Percentiles rank a stretch among this genome's conserved stretches.
Conservation (phyloP, 2,797 vertebrate species). For the Chanos chanos region DNA sequence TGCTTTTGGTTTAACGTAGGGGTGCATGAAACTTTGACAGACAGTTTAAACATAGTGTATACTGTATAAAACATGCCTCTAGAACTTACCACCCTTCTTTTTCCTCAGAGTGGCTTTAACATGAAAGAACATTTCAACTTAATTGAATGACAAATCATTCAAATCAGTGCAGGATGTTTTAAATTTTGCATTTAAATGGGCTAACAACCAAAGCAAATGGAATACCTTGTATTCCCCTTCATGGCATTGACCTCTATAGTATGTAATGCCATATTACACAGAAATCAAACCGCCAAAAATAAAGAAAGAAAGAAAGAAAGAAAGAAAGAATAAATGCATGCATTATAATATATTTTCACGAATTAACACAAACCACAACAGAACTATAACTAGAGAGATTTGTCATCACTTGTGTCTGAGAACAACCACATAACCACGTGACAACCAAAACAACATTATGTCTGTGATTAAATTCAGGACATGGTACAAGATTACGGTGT, state of each 20-base stretch:
- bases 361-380: no score
- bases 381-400: no score
- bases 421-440: no score
- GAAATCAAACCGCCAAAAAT: slow-evolving; percentile 14
- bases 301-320: no score
- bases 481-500: no score
- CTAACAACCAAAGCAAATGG: slow-evolving; percentile 27
- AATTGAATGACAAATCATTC: slow-evolving; percentile 37
- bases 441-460: no score
- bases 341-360: no score
- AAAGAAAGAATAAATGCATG: no score
- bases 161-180: slow-evolving; percentile 26
- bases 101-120: slow-evolving; percentile 89
- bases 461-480: no score
- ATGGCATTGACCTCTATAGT: slow-evolving; percentile 37
- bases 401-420: no score
- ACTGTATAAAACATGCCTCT: slow-evolving; percentile 17
- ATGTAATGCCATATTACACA: slow-evolving; percentile 44
- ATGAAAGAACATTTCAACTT: slow-evolving; percentile 67
- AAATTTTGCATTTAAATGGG: slow-evolving; percentile 24
- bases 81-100: slow-evolving; percentile 80
- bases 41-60: neutral
- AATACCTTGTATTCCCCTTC: slow-evolving; percentile 26
- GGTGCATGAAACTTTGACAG: slow-evolving; percentile 3
- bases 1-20: no score